These are phyloP conservation scores for Nasonia longicornis DNA, from an alignment of 1,140 invertebrate genomes.

Conservation along the genomic window DNA sequence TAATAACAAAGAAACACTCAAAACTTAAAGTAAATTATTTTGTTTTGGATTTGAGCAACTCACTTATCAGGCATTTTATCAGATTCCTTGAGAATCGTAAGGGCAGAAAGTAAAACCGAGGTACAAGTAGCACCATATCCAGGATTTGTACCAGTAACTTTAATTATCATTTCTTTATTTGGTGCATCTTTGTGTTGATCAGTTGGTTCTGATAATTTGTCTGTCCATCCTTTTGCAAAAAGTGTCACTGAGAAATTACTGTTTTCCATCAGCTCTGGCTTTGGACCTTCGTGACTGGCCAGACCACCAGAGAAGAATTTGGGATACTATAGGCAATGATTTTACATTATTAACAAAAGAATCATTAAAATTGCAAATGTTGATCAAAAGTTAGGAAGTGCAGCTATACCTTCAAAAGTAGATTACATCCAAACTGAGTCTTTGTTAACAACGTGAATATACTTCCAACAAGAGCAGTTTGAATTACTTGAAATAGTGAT, in stretches of 20 bases:
- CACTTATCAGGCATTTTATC: slow-evolving; percentile 81
- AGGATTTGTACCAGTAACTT: slow-evolving; percentile 76
- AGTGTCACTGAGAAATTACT: slow-evolving; percentile 77
- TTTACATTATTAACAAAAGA: neutral
- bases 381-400: neutral
- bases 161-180: slow-evolving; percentile 77
- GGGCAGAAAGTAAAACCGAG: slow-evolving; percentile 77
- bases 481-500: slow-evolving; percentile 66
- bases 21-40: slow-evolving; percentile 9
- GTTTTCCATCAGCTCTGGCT: slow-evolving; percentile 74
- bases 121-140: slow-evolving; percentile 87
- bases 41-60: slow-evolving; percentile 46
- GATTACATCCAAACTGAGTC: slow-evolving; percentile 73
- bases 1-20: slow-evolving; percentile 32
- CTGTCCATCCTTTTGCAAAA: slow-evolving; percentile 82
- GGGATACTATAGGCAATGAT: slow-evolving; percentile 74
- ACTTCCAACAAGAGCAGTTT: slow-evolving; percentile 70
- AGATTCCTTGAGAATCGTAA: slow-evolving; percentile 82
- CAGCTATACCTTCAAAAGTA: slow-evolving; percentile 75
- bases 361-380: neutral
- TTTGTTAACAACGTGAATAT: slow-evolving; percentile 78
- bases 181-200: slow-evolving; percentile 75
- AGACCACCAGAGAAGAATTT: slow-evolving; percentile 79
- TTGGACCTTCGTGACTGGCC: slow-evolving; percentile 77
- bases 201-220: slow-evolving; percentile 72